Percentiles rank a stretch among this genome's conserved stretches.
Evolutionary conservation across 2,113 vertebrate species (phyloP).

Genomic region (Dolichallabes microphthalmus): DNA sequence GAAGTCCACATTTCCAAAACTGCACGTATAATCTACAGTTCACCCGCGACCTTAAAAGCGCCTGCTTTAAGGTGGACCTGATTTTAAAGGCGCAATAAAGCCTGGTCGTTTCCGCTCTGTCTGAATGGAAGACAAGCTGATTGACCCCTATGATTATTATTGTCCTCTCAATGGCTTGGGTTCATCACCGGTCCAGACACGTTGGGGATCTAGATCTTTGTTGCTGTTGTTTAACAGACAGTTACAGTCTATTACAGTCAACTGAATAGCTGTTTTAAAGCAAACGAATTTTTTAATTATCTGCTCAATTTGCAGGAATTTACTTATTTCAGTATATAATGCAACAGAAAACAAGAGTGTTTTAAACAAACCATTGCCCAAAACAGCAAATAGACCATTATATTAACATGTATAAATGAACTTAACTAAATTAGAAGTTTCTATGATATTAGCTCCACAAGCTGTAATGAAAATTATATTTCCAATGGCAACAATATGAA

Average conservation of each 20-base stretch:
- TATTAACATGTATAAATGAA: no score
- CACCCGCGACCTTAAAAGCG: constrained; percentile 23
- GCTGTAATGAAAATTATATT: neutral
- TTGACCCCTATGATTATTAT: constrained; percentile 22
- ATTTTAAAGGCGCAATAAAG: constrained; percentile 10
- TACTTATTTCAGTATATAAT: neutral
- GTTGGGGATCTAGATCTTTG: neutral
- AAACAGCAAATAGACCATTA: no score
- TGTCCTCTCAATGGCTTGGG: constrained; percentile 11
- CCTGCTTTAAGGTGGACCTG: constrained; percentile 73
- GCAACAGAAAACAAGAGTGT: neutral
- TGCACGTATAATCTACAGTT: neutral
- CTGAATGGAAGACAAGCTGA: neutral
- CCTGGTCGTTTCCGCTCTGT: constrained; percentile 12
- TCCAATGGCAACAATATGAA: neutral
- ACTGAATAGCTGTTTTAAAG: neutral
- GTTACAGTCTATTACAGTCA: neutral
- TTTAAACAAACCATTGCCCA: neutral
- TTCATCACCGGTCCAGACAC: constrained; percentile 9
- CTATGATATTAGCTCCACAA: no score
- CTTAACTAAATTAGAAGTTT: no score
- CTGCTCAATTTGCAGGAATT: neutral
- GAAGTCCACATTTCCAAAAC: neutral
- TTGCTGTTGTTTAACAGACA: constrained; percentile 2
- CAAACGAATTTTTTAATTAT: neutral